Evolutionary conservation across 2,113 vertebrate species (phyloP), one percentile per base, ranked within the genome.

Genomic region (Calonectris borealis): DNA sequence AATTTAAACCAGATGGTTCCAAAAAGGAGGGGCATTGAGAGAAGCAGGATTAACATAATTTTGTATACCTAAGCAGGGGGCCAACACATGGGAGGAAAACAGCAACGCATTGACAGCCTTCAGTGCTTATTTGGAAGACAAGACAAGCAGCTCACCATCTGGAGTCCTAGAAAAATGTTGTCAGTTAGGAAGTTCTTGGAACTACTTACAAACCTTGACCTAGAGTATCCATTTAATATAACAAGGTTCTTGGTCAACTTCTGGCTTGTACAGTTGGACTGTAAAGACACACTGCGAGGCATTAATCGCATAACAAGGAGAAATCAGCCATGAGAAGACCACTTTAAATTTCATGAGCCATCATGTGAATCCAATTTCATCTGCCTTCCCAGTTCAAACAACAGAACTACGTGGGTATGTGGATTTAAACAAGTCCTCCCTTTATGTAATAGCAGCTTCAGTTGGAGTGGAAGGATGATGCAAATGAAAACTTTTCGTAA

Each of bases 1-100:
- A 98, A 98, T 94, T 97, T 77, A 93, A 98, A 97, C 82, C 96
- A 98, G 94, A 97, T 95, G 58, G 80, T 82, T 97, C 80, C 51
- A 90, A 96, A 96, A 92, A 92, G 86, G 86, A 93, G 2, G 7
- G 10, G 31, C 40, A 65, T 31, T 93, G 21, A 91, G 66, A 96
- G 88, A 95, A 88, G 7, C 20, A 26, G 86, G 88, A 97, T 97
- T 98, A 98, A 86, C 90, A 83, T 95, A 88, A 93, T 97, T 98
- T 95, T 95, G 81, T 88, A 93, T 81, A 97, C 64, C 58, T 89
- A 87, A 89, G n/a, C n/a, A 72, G 65, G 70, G 66, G 64, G 42
- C 54, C 52, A 92, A 96, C 96, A 81, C 82, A 91, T 11, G 9
- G 83, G 78, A 95, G 81, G 78, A 83, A 95, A 93, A 94, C 26